phyloP scores from a whole-genome alignment of 2,888 invertebrate genomes.

The Ametastegia equiseti region DNA sequence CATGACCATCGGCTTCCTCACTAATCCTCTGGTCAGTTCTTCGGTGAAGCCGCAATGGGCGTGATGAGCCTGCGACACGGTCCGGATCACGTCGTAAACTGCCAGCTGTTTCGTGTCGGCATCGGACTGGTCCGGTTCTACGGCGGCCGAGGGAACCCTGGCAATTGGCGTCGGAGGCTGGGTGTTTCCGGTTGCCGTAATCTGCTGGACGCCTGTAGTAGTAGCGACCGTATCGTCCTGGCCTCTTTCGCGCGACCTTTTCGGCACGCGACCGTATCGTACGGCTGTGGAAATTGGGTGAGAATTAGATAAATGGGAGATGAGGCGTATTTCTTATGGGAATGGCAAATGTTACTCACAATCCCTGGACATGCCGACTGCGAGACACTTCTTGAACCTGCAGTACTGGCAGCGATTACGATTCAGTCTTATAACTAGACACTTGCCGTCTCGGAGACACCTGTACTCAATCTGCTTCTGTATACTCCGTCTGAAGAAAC shows the following conservation, averaged over 20 bases:
- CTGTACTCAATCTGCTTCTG: conserved; percentile 98
- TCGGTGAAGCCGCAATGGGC: conserved; percentile 93
- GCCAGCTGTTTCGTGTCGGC: conserved; percentile 80
- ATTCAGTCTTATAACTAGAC: conserved; percentile 94
- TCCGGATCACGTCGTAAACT: conserved; percentile 88
- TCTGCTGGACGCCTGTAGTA: conserved; percentile 64
- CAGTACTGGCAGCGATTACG: conserved; percentile 97
- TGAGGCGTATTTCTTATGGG: no score
- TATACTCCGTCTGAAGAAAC: conserved; percentile 96
- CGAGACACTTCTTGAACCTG: conserved; percentile 97
- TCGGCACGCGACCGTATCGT: conserved; percentile 97
- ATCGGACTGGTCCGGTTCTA: conserved; percentile 77
- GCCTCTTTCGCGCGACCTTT: conserved; percentile 90
- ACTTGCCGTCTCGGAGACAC: conserved; percentile 95
- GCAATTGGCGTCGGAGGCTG: conserved; percentile 76
- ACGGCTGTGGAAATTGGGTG: conserved; percentile 83
- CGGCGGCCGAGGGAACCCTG: conserved; percentile 69
- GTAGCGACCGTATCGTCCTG: conserved; percentile 78
- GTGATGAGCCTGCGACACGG: conserved; percentile 91
- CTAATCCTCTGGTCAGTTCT: conserved; percentile 85
- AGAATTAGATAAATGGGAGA: conserved; percentile 20
- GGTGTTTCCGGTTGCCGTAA: conserved; percentile 68
- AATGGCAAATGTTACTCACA: conserved; percentile 83
- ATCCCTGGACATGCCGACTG: conserved; percentile 97
- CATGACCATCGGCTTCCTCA: conserved; percentile 84